Evolutionary conservation across 2,113 vertebrate species (phyloP), one percentile per base, ranked within the genome.

Genomic region (Ophthalmolycus amberensis): DNA sequence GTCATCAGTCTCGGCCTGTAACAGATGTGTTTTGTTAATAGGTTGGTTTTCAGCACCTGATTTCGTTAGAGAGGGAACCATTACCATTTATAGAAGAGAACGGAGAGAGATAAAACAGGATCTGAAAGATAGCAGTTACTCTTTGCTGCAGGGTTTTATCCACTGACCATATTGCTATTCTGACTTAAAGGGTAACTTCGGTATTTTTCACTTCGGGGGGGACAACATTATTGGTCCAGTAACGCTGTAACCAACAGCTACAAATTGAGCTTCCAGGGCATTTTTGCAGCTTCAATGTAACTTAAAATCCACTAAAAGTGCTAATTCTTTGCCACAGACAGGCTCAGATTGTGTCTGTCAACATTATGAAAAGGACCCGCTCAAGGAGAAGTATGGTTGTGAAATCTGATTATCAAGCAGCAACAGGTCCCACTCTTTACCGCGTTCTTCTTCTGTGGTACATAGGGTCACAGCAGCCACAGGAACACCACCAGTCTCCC

Each of bases 81-180:
- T 46, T 1, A 46, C 81, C 86, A 83, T 90, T 86, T 86, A 86
- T 82, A 81, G 86, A 82, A 83, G 58, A 66, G 87, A 69, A 60
- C 22, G 6, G 25, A 38, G 68, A 80, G 42, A 79, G 18, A 14
- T 37, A 22, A 77, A 56, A 75, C 12, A 29, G 56, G 0, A 59
- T 15, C 56, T 15, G 56, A 32, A 32, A 32, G 27, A 60, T 11
- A 77, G 37, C 42, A 65, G 58, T 44, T 56, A 15, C 27, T 56
- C 12, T 67, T 48, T 22, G 77, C 46, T 80, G 58, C 22, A 40
- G 0, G 44, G 9, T 34, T 46, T 64, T 50, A 44, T 50, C 29
- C 22, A 40, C 18, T 32, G 63, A 10, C n/a, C n/a, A 40, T 29
- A 42, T 25, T 71, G 7, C 40, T 29, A 44, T 18, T 66, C 1